phyloP scores from a whole-genome alignment of 1,140 invertebrate species.

The Acromyrmex charruanus region DNA sequence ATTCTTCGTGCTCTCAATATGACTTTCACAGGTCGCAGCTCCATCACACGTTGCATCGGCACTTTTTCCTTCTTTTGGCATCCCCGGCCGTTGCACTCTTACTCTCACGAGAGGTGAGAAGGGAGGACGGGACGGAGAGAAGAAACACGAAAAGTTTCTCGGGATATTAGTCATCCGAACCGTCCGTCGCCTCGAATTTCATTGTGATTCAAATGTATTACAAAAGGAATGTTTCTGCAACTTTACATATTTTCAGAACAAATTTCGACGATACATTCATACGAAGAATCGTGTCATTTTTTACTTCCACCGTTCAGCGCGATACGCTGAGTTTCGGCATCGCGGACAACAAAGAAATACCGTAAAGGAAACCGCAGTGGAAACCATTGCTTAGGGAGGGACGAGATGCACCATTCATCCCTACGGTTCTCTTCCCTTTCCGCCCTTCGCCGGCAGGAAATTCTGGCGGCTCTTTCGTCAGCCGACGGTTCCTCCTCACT shows the following conservation, averaged over 20 bases:
- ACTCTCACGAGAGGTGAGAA: background rate
- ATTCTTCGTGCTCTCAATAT: background rate
- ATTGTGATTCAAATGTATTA: constrained; percentile 35
- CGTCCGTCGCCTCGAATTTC: constrained; percentile 18
- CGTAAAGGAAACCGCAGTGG: constrained; percentile 11
- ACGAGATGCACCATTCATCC: constrained; percentile 32
- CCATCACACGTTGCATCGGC: background rate
- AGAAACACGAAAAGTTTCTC: constrained; percentile 52
- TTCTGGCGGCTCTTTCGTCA: constrained; percentile 5
- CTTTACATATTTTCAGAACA: constrained; percentile 20
- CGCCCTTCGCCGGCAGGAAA: background rate
- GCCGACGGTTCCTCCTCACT: background rate
- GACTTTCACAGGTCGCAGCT: background rate
- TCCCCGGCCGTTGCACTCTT: constrained; percentile 47
- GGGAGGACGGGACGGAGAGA: background rate
- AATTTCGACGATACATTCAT: background rate
- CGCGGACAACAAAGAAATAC: constrained; percentile 33
- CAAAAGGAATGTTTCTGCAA: background rate
- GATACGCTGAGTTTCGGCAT: background rate
- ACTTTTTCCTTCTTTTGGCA: constrained; percentile 23
- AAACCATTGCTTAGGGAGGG: background rate
- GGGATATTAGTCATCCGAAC: constrained; percentile 45
- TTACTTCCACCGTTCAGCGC: background rate
- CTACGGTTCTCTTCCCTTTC: background rate
- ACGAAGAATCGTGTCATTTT: background rate